phyloP scores from a whole-genome alignment of 2,797 vertebrate genomes.

The Mus minutoides region DNA sequence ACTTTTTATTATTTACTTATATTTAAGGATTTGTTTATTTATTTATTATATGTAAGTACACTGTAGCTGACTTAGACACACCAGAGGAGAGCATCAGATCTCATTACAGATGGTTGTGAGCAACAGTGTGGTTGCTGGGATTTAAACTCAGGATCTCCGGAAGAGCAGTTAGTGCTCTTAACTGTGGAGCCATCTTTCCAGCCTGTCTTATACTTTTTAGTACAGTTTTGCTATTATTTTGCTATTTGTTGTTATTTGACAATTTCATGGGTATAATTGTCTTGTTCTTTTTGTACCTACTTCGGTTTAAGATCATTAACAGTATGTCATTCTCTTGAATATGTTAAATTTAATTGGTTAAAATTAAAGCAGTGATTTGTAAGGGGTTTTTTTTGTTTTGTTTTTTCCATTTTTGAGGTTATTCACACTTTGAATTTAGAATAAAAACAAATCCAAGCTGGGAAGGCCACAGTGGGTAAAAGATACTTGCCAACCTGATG shows the following conservation, averaged over 20 bases:
- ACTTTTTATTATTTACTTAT: background rate
- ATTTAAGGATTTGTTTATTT: background rate
- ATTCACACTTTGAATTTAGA: background rate
- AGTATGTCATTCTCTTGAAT: background rate
- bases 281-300: background rate
- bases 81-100: too few species aligned
- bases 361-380: background rate
- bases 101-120: too few species aligned
- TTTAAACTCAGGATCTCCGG: too few species aligned
- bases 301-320: background rate
- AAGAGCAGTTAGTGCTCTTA: too few species aligned
- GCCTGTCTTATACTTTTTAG: background rate
- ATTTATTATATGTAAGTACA: too few species aligned
- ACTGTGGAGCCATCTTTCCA: too few species aligned
- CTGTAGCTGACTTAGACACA: too few species aligned
- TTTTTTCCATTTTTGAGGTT: slow-evolving; percentile 4
- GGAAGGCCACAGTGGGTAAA: background rate
- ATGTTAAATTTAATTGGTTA: slow-evolving; percentile 16
- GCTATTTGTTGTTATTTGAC: background rate
- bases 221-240: background rate
- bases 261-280: background rate
- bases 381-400: background rate
- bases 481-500: background rate
- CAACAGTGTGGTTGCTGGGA: too few species aligned
- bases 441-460: background rate